A percentile compares a stretch with the other conserved stretches of the same genome.
These are phyloP conservation scores for Neuroterus valhalla DNA, from an alignment of 1,140 invertebrate species.

Conservation along the genomic window DNA sequence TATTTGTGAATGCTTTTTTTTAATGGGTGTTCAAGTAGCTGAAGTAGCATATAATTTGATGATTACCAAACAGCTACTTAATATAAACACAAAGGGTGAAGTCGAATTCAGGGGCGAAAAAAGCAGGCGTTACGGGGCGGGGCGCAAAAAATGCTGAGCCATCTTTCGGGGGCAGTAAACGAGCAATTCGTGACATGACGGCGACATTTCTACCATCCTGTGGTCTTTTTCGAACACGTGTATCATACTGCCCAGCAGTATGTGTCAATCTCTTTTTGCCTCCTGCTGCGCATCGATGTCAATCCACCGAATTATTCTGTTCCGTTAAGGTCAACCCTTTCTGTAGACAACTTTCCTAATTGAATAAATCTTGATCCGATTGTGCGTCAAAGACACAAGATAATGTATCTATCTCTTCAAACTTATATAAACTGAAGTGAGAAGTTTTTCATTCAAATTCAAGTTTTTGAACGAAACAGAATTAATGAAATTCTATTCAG, in stretches of 20 bases:
- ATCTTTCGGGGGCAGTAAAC: slow-evolving; percentile 63
- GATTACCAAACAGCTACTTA: too few relatives aligned
- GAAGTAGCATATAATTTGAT: slow-evolving; percentile 36
- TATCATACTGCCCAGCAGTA: slow-evolving; percentile 47
- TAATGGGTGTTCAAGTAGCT: too few relatives aligned
- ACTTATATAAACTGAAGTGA: too few relatives aligned
- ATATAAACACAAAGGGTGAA: slow-evolving; percentile 19
- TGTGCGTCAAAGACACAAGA: slow-evolving; percentile 8
- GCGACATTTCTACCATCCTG: slow-evolving; percentile 49
- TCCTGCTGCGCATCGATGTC: slow-evolving; percentile 57
- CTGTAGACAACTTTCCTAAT: slow-evolving; percentile 46
- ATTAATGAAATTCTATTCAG: too few relatives aligned
- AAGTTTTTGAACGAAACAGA: too few relatives aligned
- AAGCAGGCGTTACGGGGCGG: slow-evolving; percentile 65
- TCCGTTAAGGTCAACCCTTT: slow-evolving; percentile 31
- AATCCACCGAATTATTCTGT: slow-evolving; percentile 33
- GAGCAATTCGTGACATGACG: slow-evolving; percentile 47
- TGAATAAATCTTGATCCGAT: slow-evolving; percentile 36
- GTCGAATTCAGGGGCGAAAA: slow-evolving; percentile 50
- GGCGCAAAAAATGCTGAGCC: slow-evolving; percentile 70
- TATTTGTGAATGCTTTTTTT: too few relatives aligned
- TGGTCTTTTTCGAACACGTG: slow-evolving; percentile 49
- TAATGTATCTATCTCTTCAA: slow-evolving; percentile 12
- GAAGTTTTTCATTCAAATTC: too few relatives aligned
- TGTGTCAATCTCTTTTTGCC: slow-evolving; percentile 54